phyloP scores from a whole-genome alignment of 1,140 invertebrate species.

The Brachionus sp. region DNA sequence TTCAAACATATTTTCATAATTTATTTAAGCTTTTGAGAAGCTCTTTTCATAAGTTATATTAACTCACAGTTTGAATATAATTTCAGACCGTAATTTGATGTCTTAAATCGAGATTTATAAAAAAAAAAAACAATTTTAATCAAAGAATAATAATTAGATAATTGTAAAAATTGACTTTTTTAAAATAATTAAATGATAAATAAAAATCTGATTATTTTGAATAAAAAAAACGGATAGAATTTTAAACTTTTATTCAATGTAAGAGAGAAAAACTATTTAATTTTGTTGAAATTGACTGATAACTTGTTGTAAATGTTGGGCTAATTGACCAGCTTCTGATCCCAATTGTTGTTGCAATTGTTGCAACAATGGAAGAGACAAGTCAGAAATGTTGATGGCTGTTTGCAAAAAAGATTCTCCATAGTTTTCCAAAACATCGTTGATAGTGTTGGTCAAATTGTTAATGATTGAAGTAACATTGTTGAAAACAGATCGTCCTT shows the following conservation, averaged over 20 bases:
- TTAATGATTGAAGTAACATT: constrained; percentile 35
- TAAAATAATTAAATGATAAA: background rate
- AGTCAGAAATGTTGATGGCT: background rate
- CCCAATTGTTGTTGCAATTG: constrained; percentile 20
- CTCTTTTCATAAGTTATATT: background rate
- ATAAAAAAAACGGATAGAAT: background rate
- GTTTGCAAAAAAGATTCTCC: constrained; percentile 33
- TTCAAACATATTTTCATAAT: background rate
- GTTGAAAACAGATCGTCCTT: background rate
- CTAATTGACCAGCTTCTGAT: background rate
- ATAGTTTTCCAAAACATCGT: background rate
- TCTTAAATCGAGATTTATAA: background rate
- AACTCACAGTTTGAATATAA: background rate
- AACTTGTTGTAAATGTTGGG: constrained; percentile 10
- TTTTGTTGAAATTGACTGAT: constrained; percentile 16
- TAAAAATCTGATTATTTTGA: background rate
- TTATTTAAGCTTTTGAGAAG: background rate
- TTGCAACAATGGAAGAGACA: background rate
- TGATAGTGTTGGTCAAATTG: constrained; percentile 1
- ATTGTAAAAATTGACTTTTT: too few relatives aligned
- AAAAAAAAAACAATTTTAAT: background rate
- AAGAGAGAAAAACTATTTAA: background rate
- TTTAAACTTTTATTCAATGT: background rate
- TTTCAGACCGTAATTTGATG: background rate
- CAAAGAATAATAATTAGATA: too few relatives aligned